Evolutionary conservation across 2,113 vertebrate genomes (phyloP).

Genomic region (Haplotaxodon microlepis): DNA sequence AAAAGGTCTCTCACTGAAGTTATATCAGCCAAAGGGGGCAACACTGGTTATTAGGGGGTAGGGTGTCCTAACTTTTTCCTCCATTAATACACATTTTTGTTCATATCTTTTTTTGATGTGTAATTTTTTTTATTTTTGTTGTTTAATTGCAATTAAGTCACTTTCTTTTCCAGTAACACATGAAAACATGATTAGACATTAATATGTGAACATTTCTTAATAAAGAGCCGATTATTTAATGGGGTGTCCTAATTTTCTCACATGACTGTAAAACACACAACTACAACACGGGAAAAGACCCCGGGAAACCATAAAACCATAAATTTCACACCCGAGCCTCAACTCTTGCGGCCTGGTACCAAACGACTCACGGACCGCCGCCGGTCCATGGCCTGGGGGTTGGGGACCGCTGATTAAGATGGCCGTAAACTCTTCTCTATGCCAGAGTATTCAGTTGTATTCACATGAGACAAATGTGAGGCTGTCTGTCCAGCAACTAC

Average conservation of each 20-base stretch:
- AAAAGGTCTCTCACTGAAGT: background rate
- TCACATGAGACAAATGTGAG: background rate
- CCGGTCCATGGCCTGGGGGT: background rate
- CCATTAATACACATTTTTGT: background rate
- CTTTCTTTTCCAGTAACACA: background rate
- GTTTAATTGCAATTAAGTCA: background rate
- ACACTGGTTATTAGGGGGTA: background rate
- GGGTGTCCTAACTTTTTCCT: background rate
- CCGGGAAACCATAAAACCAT: background rate
- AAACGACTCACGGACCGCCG: background rate
- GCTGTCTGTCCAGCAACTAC: fast-evolving
- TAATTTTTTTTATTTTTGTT: background rate
- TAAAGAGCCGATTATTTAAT: background rate
- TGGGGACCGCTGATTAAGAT: background rate
- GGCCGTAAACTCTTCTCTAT: background rate
- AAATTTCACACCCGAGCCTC: background rate
- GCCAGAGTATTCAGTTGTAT: background rate
- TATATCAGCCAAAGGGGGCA: background rate
- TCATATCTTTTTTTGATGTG: background rate
- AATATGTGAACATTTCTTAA: background rate
- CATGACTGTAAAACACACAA: background rate
- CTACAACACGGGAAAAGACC: fast-evolving
- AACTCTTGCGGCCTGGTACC: background rate
- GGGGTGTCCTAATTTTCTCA: background rate
- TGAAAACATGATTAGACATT: background rate